A percentile compares a stretch with the other conserved stretches of the same genome.
These are phyloP conservation scores for Himalopsyche japonica DNA, from an alignment of 2,888 invertebrate species.

Conservation along the genomic window DNA sequence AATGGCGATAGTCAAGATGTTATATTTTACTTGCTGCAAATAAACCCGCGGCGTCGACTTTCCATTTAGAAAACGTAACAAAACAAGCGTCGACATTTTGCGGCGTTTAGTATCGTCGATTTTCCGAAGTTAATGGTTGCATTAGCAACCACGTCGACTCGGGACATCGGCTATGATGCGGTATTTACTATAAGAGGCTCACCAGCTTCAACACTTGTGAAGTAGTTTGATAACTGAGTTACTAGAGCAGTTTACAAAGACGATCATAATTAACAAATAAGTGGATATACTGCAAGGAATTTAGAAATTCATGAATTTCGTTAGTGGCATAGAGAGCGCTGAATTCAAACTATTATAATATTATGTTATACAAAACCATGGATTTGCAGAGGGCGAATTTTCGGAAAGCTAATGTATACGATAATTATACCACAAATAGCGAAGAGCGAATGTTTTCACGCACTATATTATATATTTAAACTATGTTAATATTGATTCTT, in stretches of 20 bases:
- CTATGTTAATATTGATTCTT: no score
- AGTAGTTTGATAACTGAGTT: background rate
- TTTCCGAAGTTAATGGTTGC: constrained; percentile 10
- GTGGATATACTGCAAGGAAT: no score
- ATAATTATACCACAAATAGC: no score
- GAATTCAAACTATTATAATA: no score
- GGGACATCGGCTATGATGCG: background rate
- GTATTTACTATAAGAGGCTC: background rate
- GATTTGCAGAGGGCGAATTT: no score
- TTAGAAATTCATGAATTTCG: no score
- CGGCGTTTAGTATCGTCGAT: background rate
- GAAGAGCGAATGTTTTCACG: no score
- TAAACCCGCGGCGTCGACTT: background rate
- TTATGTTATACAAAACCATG: no score
- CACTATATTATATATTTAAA: no score
- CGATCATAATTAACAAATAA: no score
- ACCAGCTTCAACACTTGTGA: background rate
- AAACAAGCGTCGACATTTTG: background rate
- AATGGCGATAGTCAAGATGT: background rate
- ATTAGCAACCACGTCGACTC: background rate
- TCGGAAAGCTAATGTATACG: no score
- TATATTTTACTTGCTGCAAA: background rate
- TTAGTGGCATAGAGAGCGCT: no score
- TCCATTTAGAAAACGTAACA: background rate
- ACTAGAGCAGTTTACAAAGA: background rate